phyloP scores from a whole-genome alignment of 2,113 vertebrate species.

The Rhagologus leucostigma region DNA sequence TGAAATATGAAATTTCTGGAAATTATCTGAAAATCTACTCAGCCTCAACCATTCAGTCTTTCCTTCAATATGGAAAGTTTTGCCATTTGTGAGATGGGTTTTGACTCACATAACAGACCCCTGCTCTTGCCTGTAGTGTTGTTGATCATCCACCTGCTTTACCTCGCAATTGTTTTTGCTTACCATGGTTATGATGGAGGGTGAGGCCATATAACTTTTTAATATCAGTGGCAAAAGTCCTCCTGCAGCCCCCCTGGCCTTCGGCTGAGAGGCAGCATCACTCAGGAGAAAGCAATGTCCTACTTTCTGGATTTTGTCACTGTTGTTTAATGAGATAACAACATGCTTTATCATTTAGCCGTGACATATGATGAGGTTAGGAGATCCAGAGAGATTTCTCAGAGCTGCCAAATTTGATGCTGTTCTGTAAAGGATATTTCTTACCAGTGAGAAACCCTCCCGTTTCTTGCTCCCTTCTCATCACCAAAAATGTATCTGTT shows the following conservation, averaged over 20 bases:
- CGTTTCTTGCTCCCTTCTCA: slow-evolving; percentile 21
- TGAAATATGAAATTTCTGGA: neutral
- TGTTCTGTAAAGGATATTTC: slow-evolving; percentile 31
- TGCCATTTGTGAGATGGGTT: neutral
- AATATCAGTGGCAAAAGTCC: neutral
- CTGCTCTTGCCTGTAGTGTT: neutral
- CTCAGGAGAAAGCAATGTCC: neutral
- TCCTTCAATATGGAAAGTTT: neutral
- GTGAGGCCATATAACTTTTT: neutral
- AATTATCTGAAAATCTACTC: neutral
- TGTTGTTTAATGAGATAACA: neutral
- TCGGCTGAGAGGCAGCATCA: neutral
- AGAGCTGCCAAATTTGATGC: slow-evolving; percentile 36
- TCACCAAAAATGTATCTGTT: slow-evolving; percentile 10
- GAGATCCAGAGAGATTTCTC: slow-evolving; percentile 40
- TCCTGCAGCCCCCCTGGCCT: neutral
- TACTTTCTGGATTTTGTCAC: neutral
- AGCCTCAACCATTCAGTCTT: neutral
- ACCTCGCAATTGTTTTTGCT: neutral
- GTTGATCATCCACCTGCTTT: neutral
- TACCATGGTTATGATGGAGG: neutral
- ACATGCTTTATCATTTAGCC: neutral
- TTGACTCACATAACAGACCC: neutral
- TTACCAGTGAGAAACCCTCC: slow-evolving; percentile 22
- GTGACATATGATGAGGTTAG: slow-evolving; percentile 9